Percentiles rank a stretch among this genome's conserved stretches.
Conservation (phyloP, 2,888 invertebrate species). For the Spilarctia lutea region DNA sequence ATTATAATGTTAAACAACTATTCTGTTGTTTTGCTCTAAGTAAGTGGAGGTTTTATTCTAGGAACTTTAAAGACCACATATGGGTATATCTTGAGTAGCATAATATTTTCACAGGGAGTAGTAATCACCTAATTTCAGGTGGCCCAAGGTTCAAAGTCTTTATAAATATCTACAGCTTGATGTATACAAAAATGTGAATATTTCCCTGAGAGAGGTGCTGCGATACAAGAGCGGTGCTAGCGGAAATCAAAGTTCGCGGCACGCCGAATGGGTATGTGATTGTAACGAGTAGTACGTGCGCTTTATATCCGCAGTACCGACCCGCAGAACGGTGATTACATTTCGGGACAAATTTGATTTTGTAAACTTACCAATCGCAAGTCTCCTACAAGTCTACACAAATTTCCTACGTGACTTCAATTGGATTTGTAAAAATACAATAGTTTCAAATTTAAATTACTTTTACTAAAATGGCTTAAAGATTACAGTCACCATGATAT, state of each 20-base stretch:
- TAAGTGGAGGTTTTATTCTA: no score
- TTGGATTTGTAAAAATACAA: no score
- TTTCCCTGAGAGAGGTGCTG: not conserved
- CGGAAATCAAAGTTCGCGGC: constrained; percentile 8
- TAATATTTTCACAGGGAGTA: no score
- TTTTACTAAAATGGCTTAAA: no score
- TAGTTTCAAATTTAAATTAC: no score
- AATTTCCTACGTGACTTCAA: not conserved
- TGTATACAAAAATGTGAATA: not conserved
- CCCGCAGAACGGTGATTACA: constrained; percentile 16
- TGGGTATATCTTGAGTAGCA: no score
- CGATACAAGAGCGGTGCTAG: not conserved
- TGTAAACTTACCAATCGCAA: not conserved
- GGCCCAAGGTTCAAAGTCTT: rapidly evolving
- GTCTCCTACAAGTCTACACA: not conserved
- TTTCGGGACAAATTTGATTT: constrained; percentile 1
- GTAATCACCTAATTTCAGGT: not conserved
- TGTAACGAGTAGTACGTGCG: not conserved
- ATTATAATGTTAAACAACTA: no score
- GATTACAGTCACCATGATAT: no score
- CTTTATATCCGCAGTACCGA: not conserved
- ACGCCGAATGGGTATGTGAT: not conserved
- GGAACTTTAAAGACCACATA: no score
- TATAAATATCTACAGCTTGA: not conserved
- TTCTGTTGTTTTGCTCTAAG: no score